Evolutionary conservation across 2,797 vertebrate species (phyloP).

Genomic region (Coregonus sp.): DNA sequence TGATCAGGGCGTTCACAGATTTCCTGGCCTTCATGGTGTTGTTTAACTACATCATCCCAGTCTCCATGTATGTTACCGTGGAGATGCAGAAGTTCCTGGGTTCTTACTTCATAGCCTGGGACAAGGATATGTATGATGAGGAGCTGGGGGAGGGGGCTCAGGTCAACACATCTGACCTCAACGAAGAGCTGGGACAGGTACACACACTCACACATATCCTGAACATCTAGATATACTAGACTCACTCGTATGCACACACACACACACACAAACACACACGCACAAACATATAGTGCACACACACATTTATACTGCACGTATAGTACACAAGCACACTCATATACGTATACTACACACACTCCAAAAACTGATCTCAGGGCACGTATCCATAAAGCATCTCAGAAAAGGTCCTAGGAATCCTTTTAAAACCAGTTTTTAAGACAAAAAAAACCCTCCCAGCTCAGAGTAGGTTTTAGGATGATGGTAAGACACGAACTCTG

Average conservation of each 20-base stretch:
- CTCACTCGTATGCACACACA: background rate
- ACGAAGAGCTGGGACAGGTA: slow-evolving; percentile 97
- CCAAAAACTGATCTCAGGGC: background rate
- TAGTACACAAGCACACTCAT: background rate
- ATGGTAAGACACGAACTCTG: too few species aligned
- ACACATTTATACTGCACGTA: background rate
- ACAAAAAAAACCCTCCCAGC: too few species aligned
- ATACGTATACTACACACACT: background rate
- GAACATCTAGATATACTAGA: background rate
- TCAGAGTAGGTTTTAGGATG: too few species aligned
- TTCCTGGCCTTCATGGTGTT: slow-evolving; percentile 99
- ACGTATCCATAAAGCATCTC: background rate
- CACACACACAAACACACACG: background rate
- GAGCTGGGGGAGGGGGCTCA: slow-evolving; percentile 89
- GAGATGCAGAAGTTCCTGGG: slow-evolving; percentile 99
- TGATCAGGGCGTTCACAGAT: slow-evolving; percentile 93
- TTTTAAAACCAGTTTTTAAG: too few species aligned
- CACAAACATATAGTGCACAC: background rate
- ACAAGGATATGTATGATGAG: slow-evolving; percentile 96
- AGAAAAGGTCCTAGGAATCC: background rate
- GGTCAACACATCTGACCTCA: slow-evolving; percentile 97
- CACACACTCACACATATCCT: background rate
- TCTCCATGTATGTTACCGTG: slow-evolving; percentile 98
- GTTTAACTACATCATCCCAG: slow-evolving; percentile 99
- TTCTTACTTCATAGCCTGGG: slow-evolving; percentile 97